Evolutionary conservation across 2,888 invertebrate genomes (phyloP).

Genomic region (Caenorhabditis japonica): DNA sequence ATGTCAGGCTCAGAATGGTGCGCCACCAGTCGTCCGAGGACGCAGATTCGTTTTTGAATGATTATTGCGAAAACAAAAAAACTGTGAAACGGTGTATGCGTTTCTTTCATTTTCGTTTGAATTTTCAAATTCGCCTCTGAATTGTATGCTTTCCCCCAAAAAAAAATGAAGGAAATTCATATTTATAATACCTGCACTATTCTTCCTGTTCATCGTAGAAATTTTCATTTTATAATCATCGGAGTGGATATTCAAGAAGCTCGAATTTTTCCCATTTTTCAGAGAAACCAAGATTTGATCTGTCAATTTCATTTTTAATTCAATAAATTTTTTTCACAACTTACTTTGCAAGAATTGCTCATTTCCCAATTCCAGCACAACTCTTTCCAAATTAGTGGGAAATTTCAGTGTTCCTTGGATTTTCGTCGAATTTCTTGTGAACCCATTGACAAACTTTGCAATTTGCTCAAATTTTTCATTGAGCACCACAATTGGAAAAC

Average conservation of each 20-base stretch:
- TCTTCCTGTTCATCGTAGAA: no score
- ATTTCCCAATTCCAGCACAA: constrained; percentile 5
- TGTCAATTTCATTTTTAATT: constrained; percentile 1
- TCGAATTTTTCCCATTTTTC: not conserved
- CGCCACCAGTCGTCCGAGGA: no score
- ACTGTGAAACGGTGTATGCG: no score
- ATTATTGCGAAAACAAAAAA: no score
- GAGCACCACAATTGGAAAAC: constrained; percentile 2
- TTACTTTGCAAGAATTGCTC: constrained; percentile 7
- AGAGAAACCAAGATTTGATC: constrained; percentile 20
- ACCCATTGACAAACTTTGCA: constrained; percentile 18
- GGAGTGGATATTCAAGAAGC: not conserved
- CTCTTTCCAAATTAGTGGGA: not conserved
- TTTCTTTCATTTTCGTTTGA: not conserved
- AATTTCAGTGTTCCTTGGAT: not conserved
- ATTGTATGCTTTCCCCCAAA: no score
- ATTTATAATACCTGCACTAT: no score
- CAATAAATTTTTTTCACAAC: not conserved
- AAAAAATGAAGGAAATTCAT: no score
- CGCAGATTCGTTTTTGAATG: no score
- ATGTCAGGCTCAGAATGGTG: no score
- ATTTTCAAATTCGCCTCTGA: not conserved
- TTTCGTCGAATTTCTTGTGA: constrained; percentile 7
- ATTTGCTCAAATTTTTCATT: constrained; percentile 15
- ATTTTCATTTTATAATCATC: constrained; percentile 1